These are phyloP conservation scores for Scaptodrosophila latifasciaeformis DNA, from an alignment of 2,888 invertebrate genomes.

Conservation along the genomic window DNA sequence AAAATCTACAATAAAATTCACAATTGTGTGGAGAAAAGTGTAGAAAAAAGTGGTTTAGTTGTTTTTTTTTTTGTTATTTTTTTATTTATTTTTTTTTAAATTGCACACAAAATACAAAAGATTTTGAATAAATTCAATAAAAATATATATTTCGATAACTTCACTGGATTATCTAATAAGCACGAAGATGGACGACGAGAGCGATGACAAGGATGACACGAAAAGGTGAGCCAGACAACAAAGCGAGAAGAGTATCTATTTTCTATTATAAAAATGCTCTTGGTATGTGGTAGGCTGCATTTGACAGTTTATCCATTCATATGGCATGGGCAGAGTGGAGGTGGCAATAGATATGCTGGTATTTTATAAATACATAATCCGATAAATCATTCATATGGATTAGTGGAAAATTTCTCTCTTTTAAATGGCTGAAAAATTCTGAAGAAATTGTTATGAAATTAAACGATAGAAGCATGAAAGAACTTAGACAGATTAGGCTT, in stretches of 20 bases:
- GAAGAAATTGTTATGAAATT: no score
- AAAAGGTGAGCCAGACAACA: slow-evolving; percentile 81
- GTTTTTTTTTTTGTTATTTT: slow-evolving; percentile 4
- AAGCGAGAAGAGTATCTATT: no score
- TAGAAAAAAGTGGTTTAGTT: slow-evolving; percentile 10
- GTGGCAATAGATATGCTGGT: no score
- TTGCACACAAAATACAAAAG: slow-evolving; percentile 5
- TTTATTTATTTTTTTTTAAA: slow-evolving; percentile 3
- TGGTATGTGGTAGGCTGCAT: slow-evolving; percentile 36
- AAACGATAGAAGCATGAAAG: no score
- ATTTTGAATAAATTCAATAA: no score
- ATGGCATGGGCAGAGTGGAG: no score
- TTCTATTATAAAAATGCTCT: slow-evolving; percentile 27
- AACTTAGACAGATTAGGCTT: no score
- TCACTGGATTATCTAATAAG: slow-evolving; percentile 54
- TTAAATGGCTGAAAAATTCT: no score
- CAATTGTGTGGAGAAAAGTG: slow-evolving; percentile 4
- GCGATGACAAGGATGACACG: slow-evolving; percentile 88
- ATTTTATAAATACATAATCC: no score
- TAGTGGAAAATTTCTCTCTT: no score
- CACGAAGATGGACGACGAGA: slow-evolving; percentile 84
- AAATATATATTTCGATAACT: no score
- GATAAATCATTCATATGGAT: no score
- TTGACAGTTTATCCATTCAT: slow-evolving; percentile 43
- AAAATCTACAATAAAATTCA: slow-evolving; percentile 15